Percentiles rank a stretch among this genome's conserved stretches.
Evolutionary conservation across 1,140 invertebrate species (phyloP).

Genomic region (Sarcophaga peregrina): DNA sequence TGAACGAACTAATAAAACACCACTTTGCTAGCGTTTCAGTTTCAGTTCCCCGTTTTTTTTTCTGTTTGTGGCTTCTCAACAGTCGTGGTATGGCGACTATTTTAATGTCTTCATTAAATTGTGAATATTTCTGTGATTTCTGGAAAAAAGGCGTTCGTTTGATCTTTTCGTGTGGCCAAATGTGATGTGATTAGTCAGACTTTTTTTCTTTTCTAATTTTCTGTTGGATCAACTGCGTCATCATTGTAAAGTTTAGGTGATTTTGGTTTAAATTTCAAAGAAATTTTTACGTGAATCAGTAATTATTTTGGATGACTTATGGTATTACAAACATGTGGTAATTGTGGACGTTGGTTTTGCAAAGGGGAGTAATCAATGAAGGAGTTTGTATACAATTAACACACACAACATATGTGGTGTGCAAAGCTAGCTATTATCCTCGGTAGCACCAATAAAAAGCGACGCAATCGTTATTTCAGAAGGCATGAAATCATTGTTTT

Average conservation of each 20-base stretch:
- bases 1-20: conserved; percentile 17
- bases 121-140: not conserved
- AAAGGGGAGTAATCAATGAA: too few species aligned
- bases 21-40: not conserved
- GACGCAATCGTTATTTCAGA: too few species aligned
- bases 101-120: conserved; percentile 23
- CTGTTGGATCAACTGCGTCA: not conserved
- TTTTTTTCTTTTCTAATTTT: not conserved
- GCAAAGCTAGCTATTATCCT: too few species aligned
- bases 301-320: not conserved
- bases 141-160: not conserved
- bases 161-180: not conserved
- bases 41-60: not conserved
- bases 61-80: not conserved
- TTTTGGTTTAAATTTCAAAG: not conserved
- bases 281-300: not conserved
- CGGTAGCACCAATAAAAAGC: too few species aligned
- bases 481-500: too few species aligned
- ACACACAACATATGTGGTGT: too few species aligned
- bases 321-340: too few species aligned
- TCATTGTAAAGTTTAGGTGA: not conserved
- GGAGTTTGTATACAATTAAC: too few species aligned
- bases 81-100: not conserved
- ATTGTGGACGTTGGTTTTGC: too few species aligned
- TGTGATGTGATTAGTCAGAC: not conserved